Percentiles rank a stretch among this genome's conserved stretches.
These are phyloP conservation scores for Lasioglossum baleicum DNA, from an alignment of 1,140 invertebrate genomes.

Conservation along the genomic window DNA sequence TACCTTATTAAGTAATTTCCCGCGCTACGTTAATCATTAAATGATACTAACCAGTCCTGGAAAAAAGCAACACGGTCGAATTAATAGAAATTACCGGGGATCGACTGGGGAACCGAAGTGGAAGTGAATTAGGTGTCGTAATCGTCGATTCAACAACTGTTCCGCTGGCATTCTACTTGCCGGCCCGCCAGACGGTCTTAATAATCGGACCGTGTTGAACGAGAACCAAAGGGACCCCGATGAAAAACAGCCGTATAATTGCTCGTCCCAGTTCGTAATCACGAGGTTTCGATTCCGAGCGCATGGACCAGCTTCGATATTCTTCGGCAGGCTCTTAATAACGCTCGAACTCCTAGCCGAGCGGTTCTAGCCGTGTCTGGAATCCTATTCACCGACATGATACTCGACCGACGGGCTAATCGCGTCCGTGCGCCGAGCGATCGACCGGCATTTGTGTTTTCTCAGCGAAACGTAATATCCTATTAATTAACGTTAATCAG, in stretches of 20 bases:
- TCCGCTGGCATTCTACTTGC: neutral
- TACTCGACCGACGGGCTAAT: neutral
- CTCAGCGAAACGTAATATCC: constrained; percentile 19
- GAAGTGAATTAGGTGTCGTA: constrained; percentile 17
- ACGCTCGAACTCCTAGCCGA: neutral
- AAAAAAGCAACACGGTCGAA: neutral
- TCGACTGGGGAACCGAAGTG: neutral
- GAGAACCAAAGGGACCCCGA: neutral
- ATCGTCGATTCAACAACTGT: constrained; percentile 8
- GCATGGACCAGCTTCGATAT: constrained; percentile 26
- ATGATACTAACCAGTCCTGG: neutral
- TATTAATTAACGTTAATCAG: constrained; percentile 60
- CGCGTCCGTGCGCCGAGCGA: neutral
- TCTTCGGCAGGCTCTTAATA: constrained; percentile 2
- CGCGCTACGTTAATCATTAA: constrained; percentile 22
- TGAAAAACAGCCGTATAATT: constrained; percentile 41
- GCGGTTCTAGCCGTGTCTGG: constrained; percentile 6
- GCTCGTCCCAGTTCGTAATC: constrained; percentile 41
- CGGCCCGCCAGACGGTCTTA: neutral
- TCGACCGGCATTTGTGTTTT: constrained; percentile 11
- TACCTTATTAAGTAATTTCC: constrained; percentile 26
- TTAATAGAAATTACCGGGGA: constrained; percentile 36
- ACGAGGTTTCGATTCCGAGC: constrained; percentile 4
- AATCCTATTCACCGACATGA: constrained; percentile 29
- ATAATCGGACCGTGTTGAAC: constrained; percentile 8